Evolutionary conservation across 2,888 invertebrate species (phyloP), one percentile per base, ranked within the genome.

Genomic region (Cerceris ruficornis): DNA sequence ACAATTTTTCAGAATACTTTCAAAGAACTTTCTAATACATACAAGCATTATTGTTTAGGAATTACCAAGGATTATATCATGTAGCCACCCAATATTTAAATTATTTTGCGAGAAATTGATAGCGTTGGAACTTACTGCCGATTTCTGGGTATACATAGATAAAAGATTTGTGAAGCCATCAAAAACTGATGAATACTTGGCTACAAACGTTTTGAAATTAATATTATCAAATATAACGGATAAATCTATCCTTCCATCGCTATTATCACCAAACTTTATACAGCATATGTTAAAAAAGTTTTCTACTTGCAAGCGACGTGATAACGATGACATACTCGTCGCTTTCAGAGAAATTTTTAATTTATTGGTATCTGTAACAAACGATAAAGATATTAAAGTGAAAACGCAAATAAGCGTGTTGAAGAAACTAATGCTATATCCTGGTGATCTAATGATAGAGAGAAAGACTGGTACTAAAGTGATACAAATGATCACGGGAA

Each of bases 401-500:
- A 93, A 93, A 82, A 92, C 93, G 0, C 94, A 95, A 90, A 92
- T 96, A 1, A 92, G 93, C 8, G 93, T 95, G 6, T 90, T 97
- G 50, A 94, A 94, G 71, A 95, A 94, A 85, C 90, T 97, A 0
- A 92, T 96, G 9, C 93, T 96, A 58, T 93, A 94, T 88, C 96
- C 96, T 0, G 96, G 96, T 5, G 95, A 95, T 86, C 94, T 96
- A 76, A 95, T 95, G 91, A 95, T 96, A 78, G 96, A 96, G 87
- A 96, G 96, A 92, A 94, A 95, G 43, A 96, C 96, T 17, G 94
- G 95, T 11, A 94, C 94, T 13, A 95, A 94, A 85, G 90, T 96
- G 59, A 92, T 96, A 0, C 95, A 95, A 88, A 94, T 94, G 66
- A 93, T 96, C 9, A 94, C 94, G n/a, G 92, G 93, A 0, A 94